Base-by-base conservation (phyloP, 2,113 vertebrate genomes). In the Gobiocypris rarus region DNA sequence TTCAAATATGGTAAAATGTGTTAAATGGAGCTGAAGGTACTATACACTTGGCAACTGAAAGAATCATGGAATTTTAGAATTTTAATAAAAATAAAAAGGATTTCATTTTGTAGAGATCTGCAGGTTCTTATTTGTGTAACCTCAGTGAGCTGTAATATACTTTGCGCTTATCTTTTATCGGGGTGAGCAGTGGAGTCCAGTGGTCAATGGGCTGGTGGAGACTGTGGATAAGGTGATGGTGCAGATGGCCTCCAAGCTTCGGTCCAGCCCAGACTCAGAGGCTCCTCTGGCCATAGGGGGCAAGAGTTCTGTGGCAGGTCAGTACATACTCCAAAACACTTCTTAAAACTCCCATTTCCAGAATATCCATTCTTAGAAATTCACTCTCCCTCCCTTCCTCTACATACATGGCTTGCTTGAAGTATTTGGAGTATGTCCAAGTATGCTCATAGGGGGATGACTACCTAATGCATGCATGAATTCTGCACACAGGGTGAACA, bases 291-390 rank as follows among this genome's bases (percentile, higher is more conserved):
- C 92, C n/a, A 45, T 99, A 8, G 89, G 90, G 10, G 97, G 97
- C 83, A 94, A 92, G 0, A 97, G 96, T 0, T 67, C 95, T 1
- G 90, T 97, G 85, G 98, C 98, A 95, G 97, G 98, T 98, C 85
- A 89, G 92, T 91, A 56, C 50, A 70, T 45, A 34, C 65, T 76
- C 77, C 80, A 70, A 86, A 75, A 83, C 73, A 85, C 15, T 71
- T 71, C 69, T 45, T 71, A 38, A 81, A 70, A 75, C 61, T 71
- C 80, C 45, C 19, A 22, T 79, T 75, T 71, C 56, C 54, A 86
- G 24, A 77, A 65, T 59, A 61, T 48, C 15, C 22, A 10, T 31
- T 80, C 77, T 48, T 65, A 80, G 26, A 65, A 80, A 78, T 78
- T 24, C 3, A 59, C n/a, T 14, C 6, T 24, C n/a, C 28, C 76